Base-by-base conservation (phyloP, 1,140 invertebrate species). In the Teleopsis dalmanni region DNA sequence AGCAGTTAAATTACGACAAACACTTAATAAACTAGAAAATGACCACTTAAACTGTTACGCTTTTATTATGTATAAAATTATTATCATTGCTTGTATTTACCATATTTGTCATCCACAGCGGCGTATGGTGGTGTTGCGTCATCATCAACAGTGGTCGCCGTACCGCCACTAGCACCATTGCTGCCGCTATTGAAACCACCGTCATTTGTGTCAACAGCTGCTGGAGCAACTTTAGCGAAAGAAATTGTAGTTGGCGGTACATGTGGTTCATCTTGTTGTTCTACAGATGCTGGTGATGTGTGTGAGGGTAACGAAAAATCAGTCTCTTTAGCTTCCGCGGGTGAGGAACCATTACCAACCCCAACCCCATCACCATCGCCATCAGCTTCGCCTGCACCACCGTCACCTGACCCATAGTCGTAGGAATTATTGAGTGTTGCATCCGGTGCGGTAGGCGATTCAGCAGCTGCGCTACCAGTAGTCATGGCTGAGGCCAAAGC, bases 21-120 rank as follows among this genome's bases (percentile, higher is more conserved):
- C n/a, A n/a, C n/a, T n/a, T n/a, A n/a, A n/a, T n/a, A n/a, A n/a
- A n/a, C n/a, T n/a, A n/a, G n/a, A n/a, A n/a, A n/a, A n/a, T n/a
- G n/a, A n/a, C n/a, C n/a, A n/a, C n/a, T n/a, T n/a, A n/a, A n/a
- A n/a, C n/a, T n/a, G n/a, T n/a, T n/a, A n/a, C n/a, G n/a, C n/a
- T n/a, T n/a, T n/a, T n/a, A n/a, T n/a, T n/a, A n/a, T n/a, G n/a
- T n/a, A n/a, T n/a, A 31, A 46, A 46, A 46, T 46, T 46, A 35
- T 9, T 23, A 19, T 8, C 9, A 10, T 34, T 16, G 19, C 18
- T 46, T 46, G 31, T 62, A 65, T 55, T 67, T 67, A 67, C 64
- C 64, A 59, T 67, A 67, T 55, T 53, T 64, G n/a, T 64, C 53
- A 41, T 67, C 64, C 47, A 67, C 64, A 11, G 64, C 64, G 6